Conservation (phyloP, 1,140 invertebrate genomes). For the Zaprionus taronus region DNA sequence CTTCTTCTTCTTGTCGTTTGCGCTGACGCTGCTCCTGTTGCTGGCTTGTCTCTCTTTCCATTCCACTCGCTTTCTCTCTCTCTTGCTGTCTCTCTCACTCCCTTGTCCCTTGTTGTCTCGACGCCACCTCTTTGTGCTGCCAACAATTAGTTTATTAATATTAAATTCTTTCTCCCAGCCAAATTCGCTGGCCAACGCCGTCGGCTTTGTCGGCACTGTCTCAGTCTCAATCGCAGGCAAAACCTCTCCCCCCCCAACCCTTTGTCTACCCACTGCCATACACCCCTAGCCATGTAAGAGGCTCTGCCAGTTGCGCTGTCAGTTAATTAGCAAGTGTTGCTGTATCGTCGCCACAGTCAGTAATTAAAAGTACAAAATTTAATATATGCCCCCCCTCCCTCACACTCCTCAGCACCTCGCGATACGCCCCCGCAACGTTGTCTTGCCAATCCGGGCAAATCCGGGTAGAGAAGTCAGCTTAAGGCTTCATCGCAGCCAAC, state of each 20-base stretch:
- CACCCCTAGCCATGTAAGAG: neutral
- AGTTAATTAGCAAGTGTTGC: constrained; percentile 49
- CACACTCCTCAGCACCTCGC: neutral
- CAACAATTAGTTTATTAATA: constrained; percentile 77
- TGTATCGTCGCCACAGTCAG: constrained; percentile 39
- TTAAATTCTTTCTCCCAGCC: constrained; percentile 39
- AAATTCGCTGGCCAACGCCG: constrained; percentile 21
- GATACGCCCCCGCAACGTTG: neutral
- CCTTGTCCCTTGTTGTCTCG: constrained; percentile 18
- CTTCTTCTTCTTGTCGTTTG: constrained; percentile 30
- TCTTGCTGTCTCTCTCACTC: neutral
- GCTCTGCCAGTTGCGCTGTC: constrained; percentile 15
- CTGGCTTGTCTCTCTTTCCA: neutral
- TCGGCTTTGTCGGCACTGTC: constrained; percentile 26
- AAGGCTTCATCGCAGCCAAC: neutral
- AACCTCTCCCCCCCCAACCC: neutral
- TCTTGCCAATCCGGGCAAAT: neutral
- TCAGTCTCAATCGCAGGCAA: constrained; percentile 4
- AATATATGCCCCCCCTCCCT: constrained; percentile 9
- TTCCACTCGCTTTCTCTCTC: neutral
- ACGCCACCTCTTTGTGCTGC: constrained; percentile 38
- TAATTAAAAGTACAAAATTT: constrained; percentile 54
- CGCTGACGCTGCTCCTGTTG: constrained; percentile 11
- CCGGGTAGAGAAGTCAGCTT: constrained; percentile 3
- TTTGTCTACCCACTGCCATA: neutral